These are phyloP conservation scores for Laothoe populi DNA, from an alignment of 2,888 invertebrate species.

Conservation along the genomic window DNA sequence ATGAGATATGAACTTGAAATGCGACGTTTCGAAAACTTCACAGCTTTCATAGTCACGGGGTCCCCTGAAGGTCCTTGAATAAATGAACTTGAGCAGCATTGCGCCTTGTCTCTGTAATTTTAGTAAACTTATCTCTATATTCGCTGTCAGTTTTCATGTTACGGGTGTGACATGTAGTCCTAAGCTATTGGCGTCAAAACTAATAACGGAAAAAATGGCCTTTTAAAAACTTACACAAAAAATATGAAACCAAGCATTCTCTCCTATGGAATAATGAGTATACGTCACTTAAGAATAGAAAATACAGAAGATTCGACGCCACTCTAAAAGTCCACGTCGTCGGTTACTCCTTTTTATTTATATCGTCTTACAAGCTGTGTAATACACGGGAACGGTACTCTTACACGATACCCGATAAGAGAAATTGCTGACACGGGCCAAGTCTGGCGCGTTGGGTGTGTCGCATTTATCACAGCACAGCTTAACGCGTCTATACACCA, in stretches of 20 bases:
- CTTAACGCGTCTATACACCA: constrained; percentile 29
- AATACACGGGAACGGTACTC: constrained; percentile 5
- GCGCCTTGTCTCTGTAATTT: too few relatives aligned
- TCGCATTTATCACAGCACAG: constrained; percentile 44
- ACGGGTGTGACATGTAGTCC: too few relatives aligned
- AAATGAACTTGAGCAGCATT: too few relatives aligned
- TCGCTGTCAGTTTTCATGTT: too few relatives aligned
- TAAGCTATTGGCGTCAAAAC: too few relatives aligned
- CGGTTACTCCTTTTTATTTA: constrained; percentile 14
- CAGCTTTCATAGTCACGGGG: too few relatives aligned
- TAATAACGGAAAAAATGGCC: background rate
- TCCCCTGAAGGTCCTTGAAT: too few relatives aligned
- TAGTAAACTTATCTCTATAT: too few relatives aligned
- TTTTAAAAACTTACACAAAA: background rate
- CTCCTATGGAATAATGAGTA: background rate
- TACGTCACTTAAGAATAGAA: background rate
- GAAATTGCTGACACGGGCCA: constrained; percentile 42
- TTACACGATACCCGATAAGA: constrained; percentile 40
- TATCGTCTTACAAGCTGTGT: constrained; percentile 8
- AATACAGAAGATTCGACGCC: constrained; percentile 15
- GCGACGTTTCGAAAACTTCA: too few relatives aligned
- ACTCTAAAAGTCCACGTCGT: background rate
- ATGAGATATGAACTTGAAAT: too few relatives aligned
- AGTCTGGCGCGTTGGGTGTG: constrained; percentile 39
- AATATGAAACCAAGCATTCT: background rate